phyloP scores from a whole-genome alignment of 2,797 vertebrate genomes.

The Anas bahamensis region DNA sequence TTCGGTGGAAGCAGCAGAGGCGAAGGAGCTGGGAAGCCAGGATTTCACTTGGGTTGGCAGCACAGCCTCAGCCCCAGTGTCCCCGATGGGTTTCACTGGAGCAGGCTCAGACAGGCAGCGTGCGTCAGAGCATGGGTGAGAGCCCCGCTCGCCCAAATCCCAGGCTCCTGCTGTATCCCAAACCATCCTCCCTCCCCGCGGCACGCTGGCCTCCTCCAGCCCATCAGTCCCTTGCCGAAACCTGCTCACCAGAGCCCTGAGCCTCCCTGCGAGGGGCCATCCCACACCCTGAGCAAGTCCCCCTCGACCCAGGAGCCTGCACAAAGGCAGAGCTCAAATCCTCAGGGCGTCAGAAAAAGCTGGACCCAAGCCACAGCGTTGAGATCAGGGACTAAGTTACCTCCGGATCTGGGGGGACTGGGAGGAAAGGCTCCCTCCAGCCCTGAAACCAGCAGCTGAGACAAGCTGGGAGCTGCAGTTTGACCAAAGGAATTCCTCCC shows the following conservation, averaged over 20 bases:
- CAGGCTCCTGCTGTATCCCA: background rate
- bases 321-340: background rate
- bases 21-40: background rate
- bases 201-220: background rate
- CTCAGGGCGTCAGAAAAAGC: background rate
- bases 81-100: fast-evolving
- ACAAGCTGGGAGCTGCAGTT: slow-evolving; percentile 32
- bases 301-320: background rate
- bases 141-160: background rate
- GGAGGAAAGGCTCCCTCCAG: background rate
- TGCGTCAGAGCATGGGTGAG: fast-evolving
- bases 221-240: background rate
- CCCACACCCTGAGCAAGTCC: background rate
- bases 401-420: background rate
- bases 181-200: background rate
- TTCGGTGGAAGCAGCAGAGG: background rate
- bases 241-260: background rate
- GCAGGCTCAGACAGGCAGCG: background rate
- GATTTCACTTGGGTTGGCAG: background rate
- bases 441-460: slow-evolving; percentile 23
- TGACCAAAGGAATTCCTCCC: slow-evolving; percentile 52
- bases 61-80: background rate
- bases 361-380: fast-evolving
- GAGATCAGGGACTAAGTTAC: background rate
- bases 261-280: background rate